These are phyloP conservation scores for Mormyrus proboscirostris DNA, from an alignment of 2,797 vertebrate species.

Conservation along the genomic window DNA sequence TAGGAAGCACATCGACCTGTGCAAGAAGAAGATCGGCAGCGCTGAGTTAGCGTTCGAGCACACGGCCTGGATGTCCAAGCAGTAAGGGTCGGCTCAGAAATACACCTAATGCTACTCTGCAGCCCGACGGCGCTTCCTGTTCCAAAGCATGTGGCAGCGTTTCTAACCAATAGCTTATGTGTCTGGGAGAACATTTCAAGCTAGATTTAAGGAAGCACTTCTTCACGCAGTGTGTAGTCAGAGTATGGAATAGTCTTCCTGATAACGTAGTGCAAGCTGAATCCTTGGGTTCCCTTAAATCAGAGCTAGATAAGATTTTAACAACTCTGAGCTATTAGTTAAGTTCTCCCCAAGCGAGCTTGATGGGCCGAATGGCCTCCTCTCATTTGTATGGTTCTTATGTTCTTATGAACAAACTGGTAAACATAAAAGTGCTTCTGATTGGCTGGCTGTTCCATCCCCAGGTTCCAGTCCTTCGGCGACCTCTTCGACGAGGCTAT, in stretches of 20 bases:
- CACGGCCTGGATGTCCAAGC: conserved; percentile 96
- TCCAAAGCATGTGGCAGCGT: not conserved
- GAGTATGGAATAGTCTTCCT: too few relatives aligned
- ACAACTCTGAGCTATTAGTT: too few relatives aligned
- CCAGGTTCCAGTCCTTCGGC: conserved; percentile 92
- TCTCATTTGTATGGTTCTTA: too few relatives aligned
- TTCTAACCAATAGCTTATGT: not conserved
- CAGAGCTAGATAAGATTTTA: too few relatives aligned
- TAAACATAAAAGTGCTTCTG: not conserved
- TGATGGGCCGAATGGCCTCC: too few relatives aligned
- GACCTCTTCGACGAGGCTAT: conserved; percentile 98
- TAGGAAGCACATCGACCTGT: conserved; percentile 91
- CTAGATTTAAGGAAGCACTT: too few relatives aligned
- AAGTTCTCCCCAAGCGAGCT: too few relatives aligned
- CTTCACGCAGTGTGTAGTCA: too few relatives aligned
- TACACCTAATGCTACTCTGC: not conserved
- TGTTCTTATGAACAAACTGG: not conserved
- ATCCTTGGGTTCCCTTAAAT: too few relatives aligned
- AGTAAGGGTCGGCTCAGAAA: conserved; percentile 61
- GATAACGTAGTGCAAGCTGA: too few relatives aligned
- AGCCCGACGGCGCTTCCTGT: not conserved
- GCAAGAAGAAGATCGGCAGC: conserved; percentile 95
- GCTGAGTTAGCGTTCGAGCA: conserved; percentile 91
- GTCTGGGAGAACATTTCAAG: too few relatives aligned
- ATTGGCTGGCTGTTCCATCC: not conserved